A percentile compares a stretch with the other conserved stretches of the same genome.
phyloP scores from a whole-genome alignment of 2,797 vertebrate genomes.

The Enoplosus armatus region DNA sequence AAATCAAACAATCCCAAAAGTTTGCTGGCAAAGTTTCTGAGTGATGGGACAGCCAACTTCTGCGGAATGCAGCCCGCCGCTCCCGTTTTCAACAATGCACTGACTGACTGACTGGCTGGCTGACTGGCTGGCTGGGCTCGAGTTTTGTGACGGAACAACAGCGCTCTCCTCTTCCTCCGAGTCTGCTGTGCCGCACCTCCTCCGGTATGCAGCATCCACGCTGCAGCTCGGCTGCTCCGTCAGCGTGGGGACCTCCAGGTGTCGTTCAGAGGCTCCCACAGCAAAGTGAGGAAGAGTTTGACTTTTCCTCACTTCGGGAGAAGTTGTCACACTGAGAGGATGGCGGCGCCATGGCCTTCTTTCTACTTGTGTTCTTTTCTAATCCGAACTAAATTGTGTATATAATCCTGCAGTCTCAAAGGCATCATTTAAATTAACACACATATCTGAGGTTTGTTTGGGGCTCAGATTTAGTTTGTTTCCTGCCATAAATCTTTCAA shows the following conservation, averaged over 20 bases:
- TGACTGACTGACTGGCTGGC: conserved; percentile 14
- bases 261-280: neutral
- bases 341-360: neutral
- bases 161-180: conserved; percentile 66
- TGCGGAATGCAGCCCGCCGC: conserved; percentile 47
- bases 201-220: conserved; percentile 62
- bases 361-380: neutral
- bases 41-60: conserved; percentile 32
- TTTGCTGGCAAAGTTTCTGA: conserved; percentile 34
- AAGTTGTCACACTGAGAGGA: neutral
- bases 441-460: too few species aligned
- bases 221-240: neutral
- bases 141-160: conserved; percentile 59
- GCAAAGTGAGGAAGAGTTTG: neutral
- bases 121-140: too few species aligned
- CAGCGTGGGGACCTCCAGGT: neutral
- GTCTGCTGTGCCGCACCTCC: conserved; percentile 51
- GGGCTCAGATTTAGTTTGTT: neutral
- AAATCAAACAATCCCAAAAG: conserved; percentile 52
- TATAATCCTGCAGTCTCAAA: neutral
- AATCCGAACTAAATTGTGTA: neutral
- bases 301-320: neutral
- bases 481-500: neutral
- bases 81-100: conserved; percentile 43
- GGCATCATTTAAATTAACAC: neutral